Evolutionary conservation across 2,888 invertebrate genomes (phyloP), one percentile per base, ranked within the genome.

Genomic region (Cosmopolites sordidus): DNA sequence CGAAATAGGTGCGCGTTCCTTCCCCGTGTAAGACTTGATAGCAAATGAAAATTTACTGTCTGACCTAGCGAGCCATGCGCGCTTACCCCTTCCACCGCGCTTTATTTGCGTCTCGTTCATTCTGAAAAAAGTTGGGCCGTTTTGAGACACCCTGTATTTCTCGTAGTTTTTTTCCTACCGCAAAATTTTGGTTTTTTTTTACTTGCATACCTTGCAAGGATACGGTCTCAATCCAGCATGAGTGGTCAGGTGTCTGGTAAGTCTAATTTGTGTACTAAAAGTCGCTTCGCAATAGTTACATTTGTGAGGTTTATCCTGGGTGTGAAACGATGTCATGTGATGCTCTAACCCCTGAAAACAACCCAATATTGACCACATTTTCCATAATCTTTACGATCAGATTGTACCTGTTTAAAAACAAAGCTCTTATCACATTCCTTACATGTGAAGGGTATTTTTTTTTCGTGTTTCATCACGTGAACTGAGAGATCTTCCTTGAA

Each of bases 141-240:
- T n/a, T n/a, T n/a, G n/a, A n/a, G n/a, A n/a, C n/a, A n/a, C n/a
- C n/a, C n/a, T n/a, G n/a, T n/a, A n/a, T n/a, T n/a, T n/a, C n/a
- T n/a, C n/a, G n/a, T n/a, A n/a, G n/a, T n/a, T n/a, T n/a, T n/a
- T n/a, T n/a, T n/a, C n/a, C n/a, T n/a, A n/a, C n/a, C n/a, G n/a
- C n/a, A n/a, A n/a, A n/a, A n/a, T n/a, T n/a, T n/a, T n/a, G n/a
- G n/a, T n/a, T n/a, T n/a, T n/a, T n/a, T n/a, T n/a, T n/a, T n/a
- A n/a, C n/a, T n/a, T 38, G 37, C 44, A 15, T 51, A 81, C 76
- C 66, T 87, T 87, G 73, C 89, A 89, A 0, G 87, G 82, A 67
- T 84, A 88, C 0, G 86, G 83, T 2, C 87, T 77, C 11, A 81
- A 79, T 0, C 87, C 86, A 0, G 84, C 86, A 64, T 89, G 89